A percentile compares a stretch with the other conserved stretches of the same genome.
Conservation (phyloP, 2,888 invertebrate species). For the Aromia moschata region DNA sequence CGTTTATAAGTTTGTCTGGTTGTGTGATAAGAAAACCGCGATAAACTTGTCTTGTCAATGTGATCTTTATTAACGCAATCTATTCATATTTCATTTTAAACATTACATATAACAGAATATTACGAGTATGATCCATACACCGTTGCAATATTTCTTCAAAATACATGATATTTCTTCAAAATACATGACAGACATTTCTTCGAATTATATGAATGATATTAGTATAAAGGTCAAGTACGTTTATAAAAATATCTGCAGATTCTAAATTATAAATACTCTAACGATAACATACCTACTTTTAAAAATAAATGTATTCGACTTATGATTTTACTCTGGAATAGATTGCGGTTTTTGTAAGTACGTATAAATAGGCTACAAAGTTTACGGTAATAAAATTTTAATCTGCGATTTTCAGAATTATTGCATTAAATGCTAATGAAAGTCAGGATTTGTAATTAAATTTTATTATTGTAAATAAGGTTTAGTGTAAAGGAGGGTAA, state of each 20-base stretch:
- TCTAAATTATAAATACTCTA: too few relatives aligned
- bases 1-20: slow-evolving; percentile 38
- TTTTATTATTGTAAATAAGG: slow-evolving; percentile 34
- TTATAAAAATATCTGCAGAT: too few relatives aligned
- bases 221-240: too few relatives aligned
- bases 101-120: slow-evolving; percentile 41
- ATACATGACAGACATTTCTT: too few relatives aligned
- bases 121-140: too few relatives aligned
- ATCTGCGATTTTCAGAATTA: slow-evolving; percentile 16
- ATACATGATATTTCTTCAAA: too few relatives aligned
- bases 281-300: too few relatives aligned
- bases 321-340: slow-evolving; percentile 21
- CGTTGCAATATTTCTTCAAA: too few relatives aligned
- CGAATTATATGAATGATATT: too few relatives aligned
- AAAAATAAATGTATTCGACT: too few relatives aligned
- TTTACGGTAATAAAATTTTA: slow-evolving; percentile 45
- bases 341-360: slow-evolving; percentile 46
- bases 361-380: slow-evolving; percentile 45
- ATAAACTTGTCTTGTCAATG: slow-evolving; percentile 53
- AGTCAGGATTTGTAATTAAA: slow-evolving; percentile 12
- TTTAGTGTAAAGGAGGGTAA: slow-evolving; percentile 40
- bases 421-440: slow-evolving; percentile 35
- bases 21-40: slow-evolving; percentile 48
- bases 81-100: slow-evolving; percentile 47
- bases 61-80: slow-evolving; percentile 52